Evolutionary conservation across 2,888 invertebrate genomes (phyloP).

Genomic region (Pheosia tremula): DNA sequence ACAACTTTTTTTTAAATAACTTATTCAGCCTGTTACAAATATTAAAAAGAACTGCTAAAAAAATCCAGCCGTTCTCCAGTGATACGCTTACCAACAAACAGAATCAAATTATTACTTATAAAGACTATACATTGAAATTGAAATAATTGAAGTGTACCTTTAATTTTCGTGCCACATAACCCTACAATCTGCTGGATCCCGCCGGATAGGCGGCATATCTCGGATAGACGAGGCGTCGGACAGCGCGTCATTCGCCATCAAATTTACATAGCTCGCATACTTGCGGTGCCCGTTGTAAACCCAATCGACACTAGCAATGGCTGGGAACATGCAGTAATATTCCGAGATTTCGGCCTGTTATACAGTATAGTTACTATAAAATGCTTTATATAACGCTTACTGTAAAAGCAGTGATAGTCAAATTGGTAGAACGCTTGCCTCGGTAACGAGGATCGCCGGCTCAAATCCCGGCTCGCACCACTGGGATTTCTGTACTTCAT

Average conservation of each 20-base stretch:
- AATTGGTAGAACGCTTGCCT: too few relatives aligned
- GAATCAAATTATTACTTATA: too few relatives aligned
- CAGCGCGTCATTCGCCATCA: constrained; percentile 72
- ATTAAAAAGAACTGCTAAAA: too few relatives aligned
- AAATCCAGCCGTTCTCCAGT: too few relatives aligned
- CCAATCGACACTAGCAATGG: constrained; percentile 51
- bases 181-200: constrained; percentile 51
- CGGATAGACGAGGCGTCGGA: constrained; percentile 56
- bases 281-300: constrained; percentile 63
- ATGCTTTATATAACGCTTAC: too few relatives aligned
- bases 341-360: constrained; percentile 42
- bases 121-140: background rate
- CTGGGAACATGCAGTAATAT: background rate
- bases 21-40: too few relatives aligned
- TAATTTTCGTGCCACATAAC: constrained; percentile 22
- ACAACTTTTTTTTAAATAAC: too few relatives aligned
- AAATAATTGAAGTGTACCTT: background rate
- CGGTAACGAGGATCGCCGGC: too few relatives aligned
- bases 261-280: constrained; percentile 76
- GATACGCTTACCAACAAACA: too few relatives aligned
- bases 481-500: too few relatives aligned
- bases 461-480: too few relatives aligned
- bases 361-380: background rate
- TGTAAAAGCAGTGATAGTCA: too few relatives aligned
- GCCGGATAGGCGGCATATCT: constrained; percentile 59